phyloP scores from a whole-genome alignment of 2,888 invertebrate genomes.

The Leptarthrus brevirostris region DNA sequence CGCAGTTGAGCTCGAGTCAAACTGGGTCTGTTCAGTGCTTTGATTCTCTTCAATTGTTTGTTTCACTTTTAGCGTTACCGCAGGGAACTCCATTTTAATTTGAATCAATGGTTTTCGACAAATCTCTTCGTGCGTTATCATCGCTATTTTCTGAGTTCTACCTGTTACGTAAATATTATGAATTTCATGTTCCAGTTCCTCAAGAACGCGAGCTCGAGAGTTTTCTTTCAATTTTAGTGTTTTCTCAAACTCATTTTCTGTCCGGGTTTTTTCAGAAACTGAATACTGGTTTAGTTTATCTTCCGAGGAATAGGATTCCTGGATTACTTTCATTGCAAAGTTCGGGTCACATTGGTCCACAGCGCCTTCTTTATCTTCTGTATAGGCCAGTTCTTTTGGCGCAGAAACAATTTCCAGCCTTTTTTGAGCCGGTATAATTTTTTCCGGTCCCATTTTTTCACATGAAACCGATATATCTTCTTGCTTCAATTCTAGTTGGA shows the following conservation, averaged over 20 bases:
- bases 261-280: not conserved
- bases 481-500: too few relatives aligned
- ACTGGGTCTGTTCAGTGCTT: slow-evolving; percentile 56
- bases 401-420: too few relatives aligned
- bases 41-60: slow-evolving; percentile 62
- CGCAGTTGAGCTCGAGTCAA: not conserved
- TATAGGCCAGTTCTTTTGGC: too few relatives aligned
- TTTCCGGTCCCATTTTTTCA: too few relatives aligned
- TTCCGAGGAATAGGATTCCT: not conserved
- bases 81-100: slow-evolving; percentile 72
- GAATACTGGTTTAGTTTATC: not conserved
- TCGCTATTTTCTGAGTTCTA: slow-evolving; percentile 70
- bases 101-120: slow-evolving; percentile 75
- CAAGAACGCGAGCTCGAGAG: not conserved
- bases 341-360: not conserved
- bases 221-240: not conserved
- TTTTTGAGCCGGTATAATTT: too few relatives aligned
- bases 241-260: not conserved
- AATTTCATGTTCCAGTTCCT: slow-evolving; percentile 37
- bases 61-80: slow-evolving; percentile 63
- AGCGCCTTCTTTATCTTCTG: too few relatives aligned
- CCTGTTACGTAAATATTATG: slow-evolving; percentile 58
- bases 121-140: slow-evolving; percentile 80
- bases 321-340: too few relatives aligned
- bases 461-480: too few relatives aligned